Evolutionary conservation across 1,140 invertebrate species (phyloP).

Genomic region (Oryzaephilus surinamensis): DNA sequence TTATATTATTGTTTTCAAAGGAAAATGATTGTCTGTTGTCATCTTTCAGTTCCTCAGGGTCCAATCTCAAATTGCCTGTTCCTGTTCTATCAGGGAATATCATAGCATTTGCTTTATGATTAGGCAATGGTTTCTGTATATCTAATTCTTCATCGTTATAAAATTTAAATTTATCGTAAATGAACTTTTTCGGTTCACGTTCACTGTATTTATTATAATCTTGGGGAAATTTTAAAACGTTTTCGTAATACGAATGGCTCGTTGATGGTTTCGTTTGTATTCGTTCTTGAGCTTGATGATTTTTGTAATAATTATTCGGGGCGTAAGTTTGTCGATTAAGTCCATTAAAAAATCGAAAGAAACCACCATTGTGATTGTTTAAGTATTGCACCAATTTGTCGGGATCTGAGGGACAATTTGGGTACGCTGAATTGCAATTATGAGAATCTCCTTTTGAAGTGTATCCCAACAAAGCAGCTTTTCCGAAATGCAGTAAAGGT

Average conservation of each 20-base stretch:
- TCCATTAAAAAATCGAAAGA: conserved; percentile 65
- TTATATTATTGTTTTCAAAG: conserved; percentile 11
- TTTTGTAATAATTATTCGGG: not conserved
- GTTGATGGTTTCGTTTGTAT: conserved; percentile 16
- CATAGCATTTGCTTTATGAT: conserved; percentile 24
- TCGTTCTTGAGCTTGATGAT: conserved; percentile 13
- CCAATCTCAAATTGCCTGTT: conserved; percentile 35
- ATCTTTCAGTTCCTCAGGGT: conserved; percentile 17
- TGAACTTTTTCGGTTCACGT: conserved; percentile 16
- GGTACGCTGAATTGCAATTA: conserved; percentile 54
- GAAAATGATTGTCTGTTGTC: conserved; percentile 6
- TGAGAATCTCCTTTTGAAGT: conserved; percentile 48
- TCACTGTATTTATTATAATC: conserved; percentile 10
- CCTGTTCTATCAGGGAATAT: conserved; percentile 38
- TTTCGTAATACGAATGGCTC: conserved; percentile 5
- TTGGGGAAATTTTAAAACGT: conserved; percentile 13
- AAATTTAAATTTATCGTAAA: conserved; percentile 7
- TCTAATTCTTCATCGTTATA: conserved; percentile 15
- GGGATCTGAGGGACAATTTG: conserved; percentile 60
- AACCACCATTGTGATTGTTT: conserved; percentile 77
- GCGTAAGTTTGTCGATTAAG: conserved; percentile 6
- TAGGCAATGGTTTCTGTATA: conserved; percentile 23
- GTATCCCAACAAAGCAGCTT: conserved; percentile 60
- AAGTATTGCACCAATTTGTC: conserved; percentile 63
- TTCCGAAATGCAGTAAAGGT: conserved; percentile 58